Conservation (phyloP, 2,113 vertebrate genomes). For the Odocoileus virginianus region DNA sequence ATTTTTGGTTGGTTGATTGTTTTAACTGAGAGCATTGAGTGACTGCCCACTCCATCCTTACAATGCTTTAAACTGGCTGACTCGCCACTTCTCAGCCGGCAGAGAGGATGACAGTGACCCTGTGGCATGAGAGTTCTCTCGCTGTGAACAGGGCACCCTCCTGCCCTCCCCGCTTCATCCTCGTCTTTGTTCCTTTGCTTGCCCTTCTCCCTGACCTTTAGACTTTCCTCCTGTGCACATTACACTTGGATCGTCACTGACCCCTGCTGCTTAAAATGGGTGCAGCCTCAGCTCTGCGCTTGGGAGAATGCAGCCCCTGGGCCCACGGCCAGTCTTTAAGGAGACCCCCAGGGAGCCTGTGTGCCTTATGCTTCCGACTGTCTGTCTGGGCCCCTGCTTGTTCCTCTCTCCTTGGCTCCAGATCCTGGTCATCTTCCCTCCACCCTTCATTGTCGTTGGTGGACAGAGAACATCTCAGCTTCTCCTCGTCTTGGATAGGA, state of each 20-base stretch:
- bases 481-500: neutral
- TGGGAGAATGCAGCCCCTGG: neutral
- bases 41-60: neutral
- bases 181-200: fast-evolving
- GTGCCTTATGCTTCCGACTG: fast-evolving
- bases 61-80: fast-evolving
- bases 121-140: fast-evolving
- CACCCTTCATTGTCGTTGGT: neutral
- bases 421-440: neutral
- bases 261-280: too few species aligned
- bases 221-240: neutral
- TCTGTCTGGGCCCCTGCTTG: fast-evolving
- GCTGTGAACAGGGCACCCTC: fast-evolving
- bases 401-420: neutral
- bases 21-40: neutral
- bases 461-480: neutral
- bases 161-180: fast-evolving
- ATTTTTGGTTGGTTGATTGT: neutral
- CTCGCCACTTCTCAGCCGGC: neutral
- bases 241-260: neutral
- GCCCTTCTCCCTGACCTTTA: fast-evolving
- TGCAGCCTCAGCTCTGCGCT: too few species aligned
- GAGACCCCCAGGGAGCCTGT: fast-evolving
- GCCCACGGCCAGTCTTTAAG: neutral
- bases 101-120: neutral